Conservation (phyloP, 2,797 vertebrate species). For the Hemibagrus guttatus region DNA sequence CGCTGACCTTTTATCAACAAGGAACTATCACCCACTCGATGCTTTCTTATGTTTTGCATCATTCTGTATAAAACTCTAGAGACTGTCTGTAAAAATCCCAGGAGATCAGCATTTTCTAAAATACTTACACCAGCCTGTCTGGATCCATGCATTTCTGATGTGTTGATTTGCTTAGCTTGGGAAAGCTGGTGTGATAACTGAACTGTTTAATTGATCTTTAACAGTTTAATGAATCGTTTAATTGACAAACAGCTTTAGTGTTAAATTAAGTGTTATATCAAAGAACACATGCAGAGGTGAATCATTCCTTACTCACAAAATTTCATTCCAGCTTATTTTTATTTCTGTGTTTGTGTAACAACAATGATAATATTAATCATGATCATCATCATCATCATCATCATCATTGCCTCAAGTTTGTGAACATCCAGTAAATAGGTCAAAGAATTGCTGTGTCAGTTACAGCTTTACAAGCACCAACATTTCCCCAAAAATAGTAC, state of each 20-base stretch:
- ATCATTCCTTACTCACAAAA: neutral
- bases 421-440: neutral
- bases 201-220: no score
- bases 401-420: neutral
- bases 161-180: neutral
- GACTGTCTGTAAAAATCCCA: no score
- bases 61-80: no score
- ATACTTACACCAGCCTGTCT: no score
- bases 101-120: no score
- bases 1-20: no score
- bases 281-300: neutral
- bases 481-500: neutral
- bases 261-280: neutral
- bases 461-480: neutral
- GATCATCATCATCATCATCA: neutral
- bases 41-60: no score
- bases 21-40: no score
- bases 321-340: neutral
- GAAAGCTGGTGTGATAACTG: neutral
- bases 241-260: neutral
- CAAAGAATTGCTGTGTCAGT: neutral
- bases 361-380: neutral
- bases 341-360: neutral
- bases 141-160: no score
- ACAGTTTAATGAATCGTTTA: no score